These are phyloP conservation scores for Crocodylus rhombifer DNA, from an alignment of 2,797 vertebrate species.

Conservation along the genomic window DNA sequence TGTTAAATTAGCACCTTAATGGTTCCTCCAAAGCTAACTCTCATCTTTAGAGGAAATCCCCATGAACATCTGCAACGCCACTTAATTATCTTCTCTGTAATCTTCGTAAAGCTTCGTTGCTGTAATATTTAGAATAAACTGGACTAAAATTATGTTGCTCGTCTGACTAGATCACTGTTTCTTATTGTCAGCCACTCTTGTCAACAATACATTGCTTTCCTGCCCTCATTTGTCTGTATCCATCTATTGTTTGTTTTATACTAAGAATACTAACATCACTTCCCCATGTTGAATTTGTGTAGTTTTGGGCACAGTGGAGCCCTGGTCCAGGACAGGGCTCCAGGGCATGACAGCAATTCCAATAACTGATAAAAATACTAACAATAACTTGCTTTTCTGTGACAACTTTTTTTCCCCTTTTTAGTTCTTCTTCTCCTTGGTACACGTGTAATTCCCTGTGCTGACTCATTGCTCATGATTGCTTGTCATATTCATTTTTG, in stretches of 20 bases:
- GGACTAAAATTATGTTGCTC: neutral
- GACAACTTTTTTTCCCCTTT: neutral
- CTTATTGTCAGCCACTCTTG: neutral
- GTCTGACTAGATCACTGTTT: rapidly evolving
- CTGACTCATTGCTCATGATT: neutral
- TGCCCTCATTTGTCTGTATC: too few relatives aligned
- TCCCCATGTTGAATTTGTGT: neutral
- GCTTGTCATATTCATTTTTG: neutral
- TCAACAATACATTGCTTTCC: neutral
- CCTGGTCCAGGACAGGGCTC: neutral
- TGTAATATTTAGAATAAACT: neutral
- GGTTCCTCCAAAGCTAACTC: neutral
- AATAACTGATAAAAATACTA: neutral
- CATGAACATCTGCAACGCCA: neutral
- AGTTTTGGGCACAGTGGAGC: neutral
- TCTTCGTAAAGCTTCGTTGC: neutral
- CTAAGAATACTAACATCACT: neutral
- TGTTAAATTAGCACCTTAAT: neutral
- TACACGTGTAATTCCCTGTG: neutral
- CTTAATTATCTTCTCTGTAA: rapidly evolving
- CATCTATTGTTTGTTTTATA: neutral
- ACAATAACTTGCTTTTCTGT: neutral
- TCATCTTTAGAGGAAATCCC: neutral
- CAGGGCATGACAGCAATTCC: neutral
- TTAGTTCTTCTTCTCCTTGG: neutral